Base-by-base conservation (phyloP, 1,140 invertebrate genomes). In the Cardiocondyla obscurior region DNA sequence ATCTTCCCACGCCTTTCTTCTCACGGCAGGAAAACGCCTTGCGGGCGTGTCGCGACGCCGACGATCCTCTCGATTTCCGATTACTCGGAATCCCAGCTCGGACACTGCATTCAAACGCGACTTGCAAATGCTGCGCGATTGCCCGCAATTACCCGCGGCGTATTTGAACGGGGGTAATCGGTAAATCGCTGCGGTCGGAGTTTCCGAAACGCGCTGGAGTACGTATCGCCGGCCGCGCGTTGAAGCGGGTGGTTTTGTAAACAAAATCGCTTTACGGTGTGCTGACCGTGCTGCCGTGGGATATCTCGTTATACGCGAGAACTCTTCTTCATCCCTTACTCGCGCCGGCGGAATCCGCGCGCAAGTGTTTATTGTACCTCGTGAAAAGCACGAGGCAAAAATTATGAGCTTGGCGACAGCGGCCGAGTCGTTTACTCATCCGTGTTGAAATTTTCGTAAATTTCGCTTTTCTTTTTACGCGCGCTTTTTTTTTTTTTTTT, bases 11-110 rank as follows among this genome's bases (percentile, higher is more conserved):
- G 12, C 8, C n/a, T 28, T 5, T 25, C 36, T n/a, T n/a, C n/a
- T n/a, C n/a, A n/a, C 36, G 55, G 12, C 36, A 57, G 46, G 73
- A 86, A 84, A 76, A 64, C 46, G 58, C 39, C 36, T 58, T 30
- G 62, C 6, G 39, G 5, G 7, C 7, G 16, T 19, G 53, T 39
- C 70, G 36, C 53, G 53, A 25, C 22, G 51, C 3, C 10, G 51
- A 2, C 1, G 25, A 28, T 16, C 28, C 44, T 25, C 22, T 12
- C 16, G 46, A 60, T 51, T n/a, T n/a, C 39, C 12, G 39, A 28
- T 70, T 70, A 7, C 51, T 6, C n/a, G n/a, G 8, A 12, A 64
- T 62, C 53, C 49, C 19, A 19, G 12, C 62, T 30, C 36, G 7
- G 6, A 49, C 16, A 44, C 10, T 28, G 12, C 19, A 8, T 25